Conservation (phyloP, 2,797 vertebrate species). For the Erethizon dorsatum region DNA sequence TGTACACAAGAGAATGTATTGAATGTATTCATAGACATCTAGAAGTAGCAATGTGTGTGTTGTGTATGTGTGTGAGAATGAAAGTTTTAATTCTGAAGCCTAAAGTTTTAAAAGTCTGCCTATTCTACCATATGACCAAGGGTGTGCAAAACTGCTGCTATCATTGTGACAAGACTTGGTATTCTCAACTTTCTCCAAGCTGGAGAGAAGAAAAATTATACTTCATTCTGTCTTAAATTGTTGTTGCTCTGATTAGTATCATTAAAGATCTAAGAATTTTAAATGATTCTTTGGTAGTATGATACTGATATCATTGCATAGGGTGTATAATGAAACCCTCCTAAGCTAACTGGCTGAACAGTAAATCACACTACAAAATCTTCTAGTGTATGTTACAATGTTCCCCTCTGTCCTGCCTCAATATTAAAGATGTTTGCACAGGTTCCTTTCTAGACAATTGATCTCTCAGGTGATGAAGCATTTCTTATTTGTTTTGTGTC, state of each 20-base stretch:
- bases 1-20: neutral
- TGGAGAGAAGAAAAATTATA: neutral
- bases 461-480: neutral
- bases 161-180: neutral
- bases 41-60: neutral
- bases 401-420: neutral
- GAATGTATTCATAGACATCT: neutral
- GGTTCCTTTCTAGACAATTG: neutral
- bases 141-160: neutral
- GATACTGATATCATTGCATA: neutral
- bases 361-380: neutral
- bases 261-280: neutral
- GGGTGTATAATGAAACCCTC: neutral
- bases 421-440: neutral
- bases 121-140: neutral
- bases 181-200: neutral
- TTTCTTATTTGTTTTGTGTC: neutral
- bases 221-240: neutral
- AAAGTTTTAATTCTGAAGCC: neutral
- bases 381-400: neutral
- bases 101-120: neutral
- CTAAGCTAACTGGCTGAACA: neutral
- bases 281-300: slow-evolving; percentile 9
- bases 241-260: neutral
- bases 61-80: neutral